Conservation (phyloP, 2,797 vertebrate genomes). For the Rhynchonycteris naso region DNA sequence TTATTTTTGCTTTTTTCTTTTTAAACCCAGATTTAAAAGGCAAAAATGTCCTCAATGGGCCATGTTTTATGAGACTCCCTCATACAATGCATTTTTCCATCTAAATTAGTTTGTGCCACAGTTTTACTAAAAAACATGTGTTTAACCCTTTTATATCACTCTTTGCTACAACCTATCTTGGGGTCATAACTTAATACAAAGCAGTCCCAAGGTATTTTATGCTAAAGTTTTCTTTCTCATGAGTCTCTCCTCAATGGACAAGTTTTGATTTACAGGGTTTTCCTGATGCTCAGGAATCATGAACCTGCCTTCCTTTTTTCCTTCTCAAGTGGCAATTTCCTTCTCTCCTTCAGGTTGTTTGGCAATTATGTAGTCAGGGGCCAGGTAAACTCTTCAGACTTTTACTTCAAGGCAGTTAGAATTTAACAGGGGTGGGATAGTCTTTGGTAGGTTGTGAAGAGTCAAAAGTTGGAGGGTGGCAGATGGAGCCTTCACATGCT, state of each 20-base stretch:
- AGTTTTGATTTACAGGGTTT: background rate
- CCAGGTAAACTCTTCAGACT: background rate
- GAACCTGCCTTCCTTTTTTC: background rate
- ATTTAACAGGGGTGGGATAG: background rate
- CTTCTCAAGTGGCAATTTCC: background rate
- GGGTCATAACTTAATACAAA: background rate
- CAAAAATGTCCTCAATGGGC: background rate
- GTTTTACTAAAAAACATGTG: constrained; percentile 31
- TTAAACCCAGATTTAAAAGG: background rate
- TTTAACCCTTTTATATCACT: background rate
- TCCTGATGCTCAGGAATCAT: background rate
- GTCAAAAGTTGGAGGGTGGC: background rate
- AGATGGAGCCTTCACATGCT: background rate
- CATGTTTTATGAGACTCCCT: background rate
- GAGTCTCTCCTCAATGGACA: background rate
- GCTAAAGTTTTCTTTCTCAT: background rate
- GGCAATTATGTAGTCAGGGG: background rate
- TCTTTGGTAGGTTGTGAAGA: background rate
- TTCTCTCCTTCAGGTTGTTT: background rate
- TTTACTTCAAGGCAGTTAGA: background rate
- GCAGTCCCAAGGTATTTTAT: background rate
- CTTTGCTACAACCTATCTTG: background rate
- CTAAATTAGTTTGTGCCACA: background rate
- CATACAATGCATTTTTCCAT: constrained; percentile 11
- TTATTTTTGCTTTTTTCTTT: background rate